Evolutionary conservation across 1,140 invertebrate genomes (phyloP).

Genomic region (Drosophila punjabiensis): DNA sequence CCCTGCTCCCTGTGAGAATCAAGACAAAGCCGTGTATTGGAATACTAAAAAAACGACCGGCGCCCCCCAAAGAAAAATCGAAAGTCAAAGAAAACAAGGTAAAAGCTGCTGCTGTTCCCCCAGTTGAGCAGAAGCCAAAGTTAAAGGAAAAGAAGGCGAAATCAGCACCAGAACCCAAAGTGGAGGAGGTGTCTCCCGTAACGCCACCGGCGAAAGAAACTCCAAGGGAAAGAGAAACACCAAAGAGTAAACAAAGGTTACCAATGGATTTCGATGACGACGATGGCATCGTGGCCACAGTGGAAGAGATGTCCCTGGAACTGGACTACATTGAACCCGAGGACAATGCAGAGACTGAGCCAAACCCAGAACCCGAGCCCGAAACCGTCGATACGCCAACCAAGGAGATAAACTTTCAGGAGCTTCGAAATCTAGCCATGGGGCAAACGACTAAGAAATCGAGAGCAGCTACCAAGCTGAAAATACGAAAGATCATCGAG

Average conservation of each 20-base stretch:
- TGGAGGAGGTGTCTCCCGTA: conserved; percentile 40
- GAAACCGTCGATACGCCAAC: conserved; percentile 22
- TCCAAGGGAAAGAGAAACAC: conserved; percentile 56
- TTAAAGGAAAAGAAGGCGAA: conserved; percentile 78
- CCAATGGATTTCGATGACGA: conserved; percentile 52
- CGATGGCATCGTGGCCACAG: conserved; percentile 68
- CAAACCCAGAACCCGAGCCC: neutral
- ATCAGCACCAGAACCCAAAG: neutral
- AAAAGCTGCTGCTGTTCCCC: neutral
- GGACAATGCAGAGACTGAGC: neutral
- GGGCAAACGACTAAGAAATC: conserved; percentile 67
- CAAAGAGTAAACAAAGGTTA: neutral
- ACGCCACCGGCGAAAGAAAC: conserved; percentile 36
- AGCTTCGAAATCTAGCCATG: conserved; percentile 71
- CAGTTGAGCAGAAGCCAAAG: conserved; percentile 10
- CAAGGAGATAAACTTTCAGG: conserved; percentile 80
- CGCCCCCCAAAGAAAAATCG: conserved; percentile 14
- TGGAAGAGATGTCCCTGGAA: conserved; percentile 65
- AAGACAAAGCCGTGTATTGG: conserved; percentile 92
- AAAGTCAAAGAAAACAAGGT: conserved; percentile 58
- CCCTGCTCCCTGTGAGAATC: conserved; percentile 91
- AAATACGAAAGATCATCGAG: conserved; percentile 75
- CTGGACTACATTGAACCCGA: conserved; percentile 26
- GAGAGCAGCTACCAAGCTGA: conserved; percentile 66
- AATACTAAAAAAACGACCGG: conserved; percentile 88